Evolutionary conservation across 2,113 vertebrate species (phyloP), one percentile per base, ranked within the genome.

Genomic region (Pachypanchax playfairii): DNA sequence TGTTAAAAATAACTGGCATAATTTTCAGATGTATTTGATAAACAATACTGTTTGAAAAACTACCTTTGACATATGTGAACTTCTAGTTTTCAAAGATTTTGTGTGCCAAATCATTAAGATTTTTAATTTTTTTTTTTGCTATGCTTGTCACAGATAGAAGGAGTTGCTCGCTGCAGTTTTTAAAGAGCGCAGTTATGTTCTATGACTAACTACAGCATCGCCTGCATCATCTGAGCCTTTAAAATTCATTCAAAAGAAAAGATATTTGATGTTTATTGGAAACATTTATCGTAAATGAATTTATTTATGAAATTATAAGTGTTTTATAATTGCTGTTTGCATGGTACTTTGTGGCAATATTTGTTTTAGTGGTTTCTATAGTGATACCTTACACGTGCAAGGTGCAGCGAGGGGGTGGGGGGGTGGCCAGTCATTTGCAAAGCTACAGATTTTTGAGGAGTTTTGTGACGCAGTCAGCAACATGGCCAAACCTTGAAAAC

Each of bases 211-310:
- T 77, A 70, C 69, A 79, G 81, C 87, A 80, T 90, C 80, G 83
- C 90, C 90, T 92, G 90, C 89, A 75, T 90, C 87, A 86, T 90
- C 91, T 92, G 91, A 92, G 91, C 91, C 91, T 91, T 89, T 82
- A 51, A 65, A 85, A 85, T 84, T 58, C 60, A 86, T 77, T 80
- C 52, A 60, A 69, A 73, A 72, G 44, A 76, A 43, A 68, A 72
- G 50, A 78, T 62, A 73, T 85, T 72, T 80, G 68, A 83, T 64
- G 52, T 84, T 80, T 84, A 83, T 78, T 65, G 76, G 80, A 80
- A 46, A 74, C 5, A 60, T 85, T 89, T 75, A 85, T 83, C 59
- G 56, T 65, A 85, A 71, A 86, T 70, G 25, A 59, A 70, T 74
- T 80, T 79, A 82, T 90, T 85, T 85, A 83, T 79, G 66, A 70